Evolutionary conservation across 2,113 vertebrate species (phyloP).

Genomic region (Triplophysa tibetana): DNA sequence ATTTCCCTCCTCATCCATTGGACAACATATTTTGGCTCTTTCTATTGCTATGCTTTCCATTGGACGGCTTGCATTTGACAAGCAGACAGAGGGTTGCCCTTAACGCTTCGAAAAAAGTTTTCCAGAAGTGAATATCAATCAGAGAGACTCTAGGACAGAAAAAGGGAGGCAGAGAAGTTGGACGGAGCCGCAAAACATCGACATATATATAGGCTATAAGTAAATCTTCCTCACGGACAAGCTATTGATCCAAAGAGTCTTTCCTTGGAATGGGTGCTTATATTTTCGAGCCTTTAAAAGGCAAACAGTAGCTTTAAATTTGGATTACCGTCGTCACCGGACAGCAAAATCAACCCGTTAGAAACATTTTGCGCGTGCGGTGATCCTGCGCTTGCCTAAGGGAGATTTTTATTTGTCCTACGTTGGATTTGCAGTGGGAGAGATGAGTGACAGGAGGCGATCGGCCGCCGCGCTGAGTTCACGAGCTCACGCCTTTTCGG

Average conservation of each 20-base stretch:
- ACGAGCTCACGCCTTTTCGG: slow-evolving; percentile 97
- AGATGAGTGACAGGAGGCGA: slow-evolving; percentile 96
- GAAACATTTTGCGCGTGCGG: slow-evolving; percentile 57
- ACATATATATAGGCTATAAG: slow-evolving; percentile 44
- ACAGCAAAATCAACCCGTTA: slow-evolving; percentile 55
- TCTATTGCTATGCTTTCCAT: slow-evolving; percentile 70
- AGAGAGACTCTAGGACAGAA: slow-evolving; percentile 71
- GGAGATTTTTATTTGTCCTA: slow-evolving; percentile 57
- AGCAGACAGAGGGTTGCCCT: slow-evolving; percentile 70
- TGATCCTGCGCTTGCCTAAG: slow-evolving; percentile 47
- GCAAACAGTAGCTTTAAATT: slow-evolving; percentile 68
- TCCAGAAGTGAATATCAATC: slow-evolving; percentile 88
- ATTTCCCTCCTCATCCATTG: slow-evolving; percentile 65
- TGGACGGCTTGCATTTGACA: slow-evolving; percentile 76
- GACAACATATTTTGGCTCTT: slow-evolving; percentile 65
- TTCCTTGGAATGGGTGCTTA: slow-evolving; percentile 65
- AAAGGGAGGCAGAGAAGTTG: slow-evolving; percentile 62
- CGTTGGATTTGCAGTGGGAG: slow-evolving; percentile 76
- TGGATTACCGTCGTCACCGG: slow-evolving; percentile 75
- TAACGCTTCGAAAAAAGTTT: slow-evolving; percentile 68
- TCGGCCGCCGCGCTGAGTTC: slow-evolving; percentile 97
- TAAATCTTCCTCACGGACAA: slow-evolving; percentile 51
- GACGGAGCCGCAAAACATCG: slow-evolving; percentile 57
- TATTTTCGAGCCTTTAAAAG: slow-evolving; percentile 50
- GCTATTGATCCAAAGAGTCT: slow-evolving; percentile 35